Evolutionary conservation across 2,113 vertebrate genomes (phyloP), one percentile per base, ranked within the genome.

Genomic region (Thomomys bottae): DNA sequence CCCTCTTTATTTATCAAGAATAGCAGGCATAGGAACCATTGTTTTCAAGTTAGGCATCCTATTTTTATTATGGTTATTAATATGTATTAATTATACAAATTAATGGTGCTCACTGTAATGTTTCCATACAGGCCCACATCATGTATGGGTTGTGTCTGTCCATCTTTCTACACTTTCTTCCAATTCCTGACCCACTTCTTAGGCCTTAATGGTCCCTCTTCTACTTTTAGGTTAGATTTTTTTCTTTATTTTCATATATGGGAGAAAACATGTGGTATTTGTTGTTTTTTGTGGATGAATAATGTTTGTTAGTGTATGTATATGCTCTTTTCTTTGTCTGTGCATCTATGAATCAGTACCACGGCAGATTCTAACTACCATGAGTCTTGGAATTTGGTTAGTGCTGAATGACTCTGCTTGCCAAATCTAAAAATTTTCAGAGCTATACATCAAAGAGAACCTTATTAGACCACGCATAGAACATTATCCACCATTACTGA

Each of bases 381-480:
- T n/a, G 45, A 84, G 21, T 54, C 42, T 70, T 89, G n/a, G 45
- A 88, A 59, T 89, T 92, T 64, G 45, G 5, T 61, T 61, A 26
- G 59, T 61, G 18, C 14, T 80, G 0, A 11, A 20, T 38, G 4
- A 77, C 36, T 79, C 54, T 84, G 34, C 26, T 57, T 34, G 28
- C 38, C 36, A 54, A 83, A 66, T n/a, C 34, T 89, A n/a, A 23
- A 76, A n/a, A 15, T 78, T 84, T 61, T 67, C 61, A 68, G 77
- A 61, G 71, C 61, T 86, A 40, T 4, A 64, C 34, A n/a, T 75
- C 84, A 83, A 66, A 32, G 17, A 81, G 21, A 38, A 68, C 45
- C 66, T 90, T 54, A 76, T n/a, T 12, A 76, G 21, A 86, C 1
- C 28, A 28, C 54, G 72, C 4, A 3, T 86, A 92, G 93, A 95